A percentile compares a stretch with the other conserved stretches of the same genome.
Evolutionary conservation across 2,888 invertebrate species (phyloP).

Genomic region (Scelioninae gen. 2): DNA sequence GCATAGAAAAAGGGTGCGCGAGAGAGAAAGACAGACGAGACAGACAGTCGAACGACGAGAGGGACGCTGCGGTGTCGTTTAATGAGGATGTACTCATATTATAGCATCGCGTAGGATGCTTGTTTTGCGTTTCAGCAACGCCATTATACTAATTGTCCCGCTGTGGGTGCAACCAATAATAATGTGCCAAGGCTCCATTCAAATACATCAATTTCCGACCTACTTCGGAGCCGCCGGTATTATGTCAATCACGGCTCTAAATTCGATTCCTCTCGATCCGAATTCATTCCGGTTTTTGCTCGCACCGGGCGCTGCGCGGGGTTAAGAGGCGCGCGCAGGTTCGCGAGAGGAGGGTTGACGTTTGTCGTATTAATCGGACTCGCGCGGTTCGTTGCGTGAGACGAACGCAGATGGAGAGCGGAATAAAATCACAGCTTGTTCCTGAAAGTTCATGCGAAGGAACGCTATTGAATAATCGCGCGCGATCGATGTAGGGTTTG

Average conservation of each 20-base stretch:
- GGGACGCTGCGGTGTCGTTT: conserved; percentile 64
- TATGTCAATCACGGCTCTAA: conserved; percentile 30
- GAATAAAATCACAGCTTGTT: no score
- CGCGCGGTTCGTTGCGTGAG: no score
- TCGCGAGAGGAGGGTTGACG: no score
- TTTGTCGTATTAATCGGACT: no score
- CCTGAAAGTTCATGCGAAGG: no score
- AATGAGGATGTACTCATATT: conserved; percentile 74
- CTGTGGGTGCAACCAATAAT: conserved; percentile 61
- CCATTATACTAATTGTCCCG: conserved; percentile 57
- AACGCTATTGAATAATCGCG: no score
- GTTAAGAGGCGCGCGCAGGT: no score
- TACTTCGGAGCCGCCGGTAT: conserved; percentile 47
- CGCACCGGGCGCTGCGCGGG: no score
- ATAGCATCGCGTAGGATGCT: conserved; percentile 65
- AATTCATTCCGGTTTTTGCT: no score
- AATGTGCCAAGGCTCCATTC: conserved; percentile 60
- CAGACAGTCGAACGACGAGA: conserved; percentile 53
- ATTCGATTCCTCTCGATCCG: no score
- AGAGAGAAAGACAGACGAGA: conserved; percentile 16
- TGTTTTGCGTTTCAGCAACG: conserved; percentile 63
- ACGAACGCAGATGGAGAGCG: no score
- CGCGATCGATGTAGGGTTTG: no score
- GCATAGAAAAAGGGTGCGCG: conserved; percentile 11
- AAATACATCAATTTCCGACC: conserved; percentile 57